Conservation (phyloP, 2,888 invertebrate genomes). For the Ferdinandea cuprea region DNA sequence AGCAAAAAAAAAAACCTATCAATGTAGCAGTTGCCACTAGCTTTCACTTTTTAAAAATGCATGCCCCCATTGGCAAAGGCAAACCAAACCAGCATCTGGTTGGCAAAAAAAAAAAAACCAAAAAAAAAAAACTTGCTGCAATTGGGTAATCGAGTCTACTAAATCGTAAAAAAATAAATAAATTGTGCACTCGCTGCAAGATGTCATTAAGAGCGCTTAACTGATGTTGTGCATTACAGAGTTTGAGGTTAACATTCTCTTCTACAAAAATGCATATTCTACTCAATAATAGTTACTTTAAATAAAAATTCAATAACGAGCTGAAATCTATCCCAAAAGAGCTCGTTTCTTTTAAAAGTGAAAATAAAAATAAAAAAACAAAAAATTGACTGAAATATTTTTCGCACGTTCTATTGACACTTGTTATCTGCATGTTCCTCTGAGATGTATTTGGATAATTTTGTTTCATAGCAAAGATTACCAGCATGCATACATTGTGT, state of each 20-base stretch:
- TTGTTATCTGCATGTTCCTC: conserved; percentile 20
- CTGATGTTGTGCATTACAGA: neutral
- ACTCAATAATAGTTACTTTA: no score
- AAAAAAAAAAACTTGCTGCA: conserved; percentile 14
- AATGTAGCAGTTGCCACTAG: conserved; percentile 9
- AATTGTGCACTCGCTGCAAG: conserved; percentile 36
- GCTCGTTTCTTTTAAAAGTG: no score
- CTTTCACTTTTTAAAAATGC: conserved; percentile 58
- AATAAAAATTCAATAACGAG: no score
- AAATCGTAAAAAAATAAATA: conserved; percentile 21
- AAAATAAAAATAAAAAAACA: neutral
- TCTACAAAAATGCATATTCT: no score
- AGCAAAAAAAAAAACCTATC: no score
- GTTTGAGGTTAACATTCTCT: no score
- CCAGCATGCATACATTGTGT: no score
- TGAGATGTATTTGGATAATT: conserved; percentile 16
- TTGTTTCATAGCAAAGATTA: no score
- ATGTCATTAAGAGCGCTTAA: conserved; percentile 34
- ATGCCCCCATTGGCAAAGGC: conserved; percentile 40
- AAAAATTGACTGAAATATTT: neutral
- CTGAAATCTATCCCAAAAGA: no score
- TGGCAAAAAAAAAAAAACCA: conserved; percentile 9
- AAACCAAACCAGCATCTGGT: conserved; percentile 59
- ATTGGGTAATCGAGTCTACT: conserved; percentile 52
- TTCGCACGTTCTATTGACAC: conserved; percentile 54